A percentile compares a stretch with the other conserved stretches of the same genome.
Evolutionary conservation across 2,888 invertebrate genomes (phyloP).

Genomic region (Meiosimyza decipiens): DNA sequence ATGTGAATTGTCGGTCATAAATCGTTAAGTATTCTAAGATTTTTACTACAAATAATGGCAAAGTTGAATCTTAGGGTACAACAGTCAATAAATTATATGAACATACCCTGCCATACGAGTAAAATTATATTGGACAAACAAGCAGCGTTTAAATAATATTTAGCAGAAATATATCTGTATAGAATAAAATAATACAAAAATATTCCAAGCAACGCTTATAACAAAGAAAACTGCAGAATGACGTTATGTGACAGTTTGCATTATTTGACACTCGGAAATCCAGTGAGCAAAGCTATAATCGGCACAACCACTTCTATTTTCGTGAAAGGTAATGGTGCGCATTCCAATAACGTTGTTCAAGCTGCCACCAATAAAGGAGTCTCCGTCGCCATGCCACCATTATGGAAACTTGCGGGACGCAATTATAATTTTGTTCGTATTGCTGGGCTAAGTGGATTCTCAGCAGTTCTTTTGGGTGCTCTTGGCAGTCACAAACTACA

Average conservation of each 20-base stretch:
- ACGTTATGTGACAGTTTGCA: constrained; percentile 50
- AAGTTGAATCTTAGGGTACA: no score
- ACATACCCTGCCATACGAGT: no score
- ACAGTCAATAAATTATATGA: no score
- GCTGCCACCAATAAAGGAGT: constrained; percentile 27
- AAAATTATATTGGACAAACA: no score
- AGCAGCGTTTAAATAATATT: no score
- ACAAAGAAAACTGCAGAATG: constrained; percentile 40
- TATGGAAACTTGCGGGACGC: constrained; percentile 53
- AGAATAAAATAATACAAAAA: not conserved
- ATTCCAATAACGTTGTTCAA: not conserved
- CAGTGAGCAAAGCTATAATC: constrained; percentile 51
- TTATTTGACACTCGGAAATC: constrained; percentile 54
- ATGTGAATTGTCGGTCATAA: no score
- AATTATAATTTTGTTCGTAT: constrained; percentile 71
- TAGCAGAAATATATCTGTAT: not conserved
- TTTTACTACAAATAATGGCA: no score
- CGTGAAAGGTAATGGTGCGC: constrained; percentile 34
- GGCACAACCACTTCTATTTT: constrained; percentile 46
- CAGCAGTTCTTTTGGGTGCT: constrained; percentile 87
- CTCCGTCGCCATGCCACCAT: constrained; percentile 43
- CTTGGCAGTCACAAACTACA: constrained; percentile 77
- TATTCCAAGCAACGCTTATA: not conserved
- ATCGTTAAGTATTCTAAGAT: no score
- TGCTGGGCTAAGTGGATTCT: constrained; percentile 82